Conservation (phyloP, 2,113 vertebrate species). For the Micronycteris hirsuta region DNA sequence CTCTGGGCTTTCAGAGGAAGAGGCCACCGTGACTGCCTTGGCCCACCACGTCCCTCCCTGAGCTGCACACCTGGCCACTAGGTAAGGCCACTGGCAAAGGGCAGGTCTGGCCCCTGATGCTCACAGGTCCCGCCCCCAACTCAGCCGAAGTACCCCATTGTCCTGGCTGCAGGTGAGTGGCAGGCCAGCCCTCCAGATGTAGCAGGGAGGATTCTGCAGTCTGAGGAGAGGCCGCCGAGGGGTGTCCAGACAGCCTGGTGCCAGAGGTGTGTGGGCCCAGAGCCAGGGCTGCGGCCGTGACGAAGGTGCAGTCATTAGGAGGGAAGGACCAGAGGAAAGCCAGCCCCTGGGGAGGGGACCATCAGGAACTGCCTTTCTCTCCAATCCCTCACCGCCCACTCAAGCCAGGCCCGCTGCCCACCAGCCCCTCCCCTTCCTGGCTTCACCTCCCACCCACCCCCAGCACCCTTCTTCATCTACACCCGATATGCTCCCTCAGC, state of each 20-base stretch:
- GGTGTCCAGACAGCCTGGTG: not conserved
- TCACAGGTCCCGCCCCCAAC: not conserved
- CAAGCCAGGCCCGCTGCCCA: constrained; percentile 53
- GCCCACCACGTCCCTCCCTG: not conserved
- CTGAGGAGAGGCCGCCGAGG: not conserved
- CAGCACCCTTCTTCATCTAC: not conserved
- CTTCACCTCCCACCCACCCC: not conserved
- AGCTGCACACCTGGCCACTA: not conserved
- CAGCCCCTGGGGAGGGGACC: constrained; percentile 73
- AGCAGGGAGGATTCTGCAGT: not conserved
- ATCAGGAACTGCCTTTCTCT: constrained; percentile 78
- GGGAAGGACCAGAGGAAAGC: constrained; percentile 74
- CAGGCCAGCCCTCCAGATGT: not conserved
- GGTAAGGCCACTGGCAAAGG: not conserved
- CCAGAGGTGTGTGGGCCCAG: not conserved
- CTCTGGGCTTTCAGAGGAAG: not conserved
- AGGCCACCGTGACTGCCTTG: not conserved
- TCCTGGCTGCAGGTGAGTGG: not conserved
- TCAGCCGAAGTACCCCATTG: not conserved
- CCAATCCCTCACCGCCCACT: constrained; percentile 69
- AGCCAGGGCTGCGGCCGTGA: constrained; percentile 37
- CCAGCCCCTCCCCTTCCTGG: not conserved
- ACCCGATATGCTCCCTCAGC: not conserved
- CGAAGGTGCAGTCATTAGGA: constrained; percentile 69
- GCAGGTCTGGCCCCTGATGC: not conserved